Evolutionary conservation across 2,888 invertebrate genomes (phyloP), one percentile per base, ranked within the genome.

Genomic region (Tenthredo mesomela): DNA sequence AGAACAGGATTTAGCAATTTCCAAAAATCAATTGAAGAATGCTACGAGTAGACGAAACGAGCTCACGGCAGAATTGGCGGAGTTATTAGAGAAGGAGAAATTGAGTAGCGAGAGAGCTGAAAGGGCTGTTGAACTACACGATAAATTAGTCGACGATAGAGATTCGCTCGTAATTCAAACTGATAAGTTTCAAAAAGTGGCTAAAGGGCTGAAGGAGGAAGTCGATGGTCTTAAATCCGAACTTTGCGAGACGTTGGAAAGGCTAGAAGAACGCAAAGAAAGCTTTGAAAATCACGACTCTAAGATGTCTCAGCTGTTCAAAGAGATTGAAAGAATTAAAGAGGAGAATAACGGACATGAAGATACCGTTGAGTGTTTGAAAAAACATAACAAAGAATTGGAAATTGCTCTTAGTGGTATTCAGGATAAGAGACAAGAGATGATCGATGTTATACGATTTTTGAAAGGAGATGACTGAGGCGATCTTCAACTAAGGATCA

Each of bases 231-330:
- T 80, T 6, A 37, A 40, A 5, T 25, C 80, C 6, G 80, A 80
- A 15, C 40, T 80, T 37, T n/a, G 29, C 2, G 37, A 80, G 37
- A 80, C 80, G 2, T 9, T 21, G 37, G 21, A 50, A 12, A 61
- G 80, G 15, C 21, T 80, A 15, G 40, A 80, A 21, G n/a, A 61
- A 3, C 18, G 7, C 33, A 61, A 80, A 37, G 61, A 80, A 1
- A 61, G 47, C 7, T 80, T 21, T 7, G 80, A 80, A 6, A 80
- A 80, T 15, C 80, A 80, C 15, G 80, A 80, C 37, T 58, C 80
- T 6, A 61, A 80, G 80, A 80, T 80, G 80, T 40, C n/a, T 1
- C 21, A 25, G 15, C 3, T 58, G 40, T 37, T 18, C 4, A 0
- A 61, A 7, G 40, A 80, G 7, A 61, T 58, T 12, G 58, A 61